Evolutionary conservation across 1,140 invertebrate genomes (phyloP).

Genomic region (Leguminivora glycinivorella): DNA sequence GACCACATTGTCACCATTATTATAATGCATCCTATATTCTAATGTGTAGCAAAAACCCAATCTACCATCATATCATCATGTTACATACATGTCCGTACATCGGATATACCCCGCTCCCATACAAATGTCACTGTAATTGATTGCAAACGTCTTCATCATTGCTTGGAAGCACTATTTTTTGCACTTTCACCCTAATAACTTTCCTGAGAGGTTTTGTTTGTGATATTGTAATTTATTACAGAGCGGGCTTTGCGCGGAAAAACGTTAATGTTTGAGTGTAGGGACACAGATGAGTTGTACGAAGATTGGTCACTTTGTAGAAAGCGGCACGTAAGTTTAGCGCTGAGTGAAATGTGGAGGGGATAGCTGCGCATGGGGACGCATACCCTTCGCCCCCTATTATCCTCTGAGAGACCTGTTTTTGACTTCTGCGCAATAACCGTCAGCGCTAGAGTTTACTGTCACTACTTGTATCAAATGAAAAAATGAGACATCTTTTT

Average conservation of each 20-base stretch:
- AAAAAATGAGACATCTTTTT: too few relatives aligned
- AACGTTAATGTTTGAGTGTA: constrained; percentile 4
- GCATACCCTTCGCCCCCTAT: too few relatives aligned
- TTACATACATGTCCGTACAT: constrained; percentile 12
- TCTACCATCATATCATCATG: constrained; percentile 1
- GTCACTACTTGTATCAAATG: too few relatives aligned
- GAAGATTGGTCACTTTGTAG: constrained; percentile 5
- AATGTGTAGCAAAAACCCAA: constrained; percentile 10
- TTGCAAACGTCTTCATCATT: constrained; percentile 19
- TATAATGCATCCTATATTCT: constrained; percentile 5
- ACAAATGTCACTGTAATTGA: constrained; percentile 17
- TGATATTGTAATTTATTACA: constrained; percentile 46
- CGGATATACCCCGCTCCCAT: too few relatives aligned
- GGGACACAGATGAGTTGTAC: background rate
- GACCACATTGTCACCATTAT: background rate
- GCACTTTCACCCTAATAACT: constrained; percentile 42
- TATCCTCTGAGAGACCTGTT: too few relatives aligned
- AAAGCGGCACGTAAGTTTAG: too few relatives aligned
- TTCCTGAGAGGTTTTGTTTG: constrained; percentile 41
- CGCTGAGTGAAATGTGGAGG: too few relatives aligned
- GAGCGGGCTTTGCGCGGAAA: constrained; percentile 10
- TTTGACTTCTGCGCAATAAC: too few relatives aligned
- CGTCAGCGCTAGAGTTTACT: too few relatives aligned
- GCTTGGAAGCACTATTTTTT: constrained; percentile 38
- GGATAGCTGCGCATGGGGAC: too few relatives aligned